phyloP scores from a whole-genome alignment of 2,113 vertebrate genomes.

The Psittacula cyanocephala region DNA sequence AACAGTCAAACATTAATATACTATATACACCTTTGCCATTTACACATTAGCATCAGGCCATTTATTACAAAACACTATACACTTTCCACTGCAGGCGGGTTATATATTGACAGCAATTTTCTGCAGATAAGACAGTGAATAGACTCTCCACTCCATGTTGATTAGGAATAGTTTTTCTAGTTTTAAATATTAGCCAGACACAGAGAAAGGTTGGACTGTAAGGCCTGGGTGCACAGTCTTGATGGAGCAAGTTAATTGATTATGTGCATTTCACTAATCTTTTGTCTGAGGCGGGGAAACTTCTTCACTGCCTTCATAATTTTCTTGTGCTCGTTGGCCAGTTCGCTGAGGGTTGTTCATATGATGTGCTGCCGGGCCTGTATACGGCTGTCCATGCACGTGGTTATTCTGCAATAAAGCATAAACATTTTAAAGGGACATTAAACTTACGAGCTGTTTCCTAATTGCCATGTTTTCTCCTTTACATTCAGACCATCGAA shows the following conservation, averaged over 20 bases:
- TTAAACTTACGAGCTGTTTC: neutral
- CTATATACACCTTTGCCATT: slow-evolving; percentile 99
- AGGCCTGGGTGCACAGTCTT: slow-evolving; percentile 92
- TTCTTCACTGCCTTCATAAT: slow-evolving; percentile 95
- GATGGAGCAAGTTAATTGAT: slow-evolving; percentile 82
- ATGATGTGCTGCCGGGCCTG: slow-evolving; percentile 97
- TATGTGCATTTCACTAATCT: slow-evolving; percentile 88
- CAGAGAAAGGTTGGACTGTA: slow-evolving; percentile 89
- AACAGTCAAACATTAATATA: slow-evolving; percentile 99
- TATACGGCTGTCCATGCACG: slow-evolving; percentile 97
- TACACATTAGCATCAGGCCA: slow-evolving; percentile 97
- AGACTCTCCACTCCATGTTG: slow-evolving; percentile 88
- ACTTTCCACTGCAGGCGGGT: slow-evolving; percentile 93
- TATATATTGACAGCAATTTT: slow-evolving; percentile 90
- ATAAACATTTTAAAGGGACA: slow-evolving; percentile 22
- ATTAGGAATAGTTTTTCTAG: slow-evolving; percentile 88
- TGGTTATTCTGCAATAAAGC: slow-evolving; percentile 89
- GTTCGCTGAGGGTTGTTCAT: slow-evolving; percentile 98
- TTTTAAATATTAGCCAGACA: slow-evolving; percentile 89
- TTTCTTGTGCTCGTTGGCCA: slow-evolving; percentile 98
- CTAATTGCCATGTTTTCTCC: neutral
- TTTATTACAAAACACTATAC: slow-evolving; percentile 95
- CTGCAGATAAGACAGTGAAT: slow-evolving; percentile 89
- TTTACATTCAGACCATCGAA: neutral
- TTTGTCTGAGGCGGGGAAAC: slow-evolving; percentile 89